Conservation (phyloP, 2,888 invertebrate species). For the Leptopilina drosophilae region DNA sequence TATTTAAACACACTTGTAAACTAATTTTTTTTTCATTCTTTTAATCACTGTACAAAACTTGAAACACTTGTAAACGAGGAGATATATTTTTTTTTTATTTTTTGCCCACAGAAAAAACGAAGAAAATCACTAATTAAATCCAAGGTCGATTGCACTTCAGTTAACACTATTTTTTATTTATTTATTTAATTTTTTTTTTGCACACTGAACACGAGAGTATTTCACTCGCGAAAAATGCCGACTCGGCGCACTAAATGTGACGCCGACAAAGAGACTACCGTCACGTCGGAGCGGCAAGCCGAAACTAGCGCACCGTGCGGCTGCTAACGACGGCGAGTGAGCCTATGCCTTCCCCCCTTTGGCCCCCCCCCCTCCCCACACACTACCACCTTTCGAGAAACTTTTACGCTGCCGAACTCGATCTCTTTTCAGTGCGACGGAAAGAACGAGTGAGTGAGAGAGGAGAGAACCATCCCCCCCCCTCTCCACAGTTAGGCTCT, state of each 20-base stretch:
- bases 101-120: neutral
- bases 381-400: conserved; percentile 45
- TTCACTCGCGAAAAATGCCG: conserved; percentile 50
- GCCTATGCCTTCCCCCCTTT: conserved; percentile 61
- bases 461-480: neutral
- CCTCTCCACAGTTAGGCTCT: conserved; percentile 7
- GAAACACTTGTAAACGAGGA: neutral
- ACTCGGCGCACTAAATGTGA: conserved; percentile 62
- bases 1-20: conserved; percentile 8
- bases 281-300: conserved; percentile 70
- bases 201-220: neutral
- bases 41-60: conserved; percentile 12
- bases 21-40: neutral
- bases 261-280: conserved; percentile 59
- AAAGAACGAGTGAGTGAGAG: too few relatives aligned
- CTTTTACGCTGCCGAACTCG: conserved; percentile 44
- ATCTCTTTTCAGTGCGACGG: conserved; percentile 40
- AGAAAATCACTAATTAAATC: neutral
- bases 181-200: too few relatives aligned
- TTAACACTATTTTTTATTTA: conserved; percentile 18
- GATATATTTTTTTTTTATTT: too few relatives aligned
- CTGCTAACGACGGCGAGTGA: conserved; percentile 66
- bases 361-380: too few relatives aligned
- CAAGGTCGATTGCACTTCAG: conserved; percentile 33
- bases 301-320: conserved; percentile 69